Percentiles rank a stretch among this genome's conserved stretches.
These are phyloP conservation scores for Chorisops tibialis DNA, from an alignment of 2,888 invertebrate genomes.

Conservation along the genomic window DNA sequence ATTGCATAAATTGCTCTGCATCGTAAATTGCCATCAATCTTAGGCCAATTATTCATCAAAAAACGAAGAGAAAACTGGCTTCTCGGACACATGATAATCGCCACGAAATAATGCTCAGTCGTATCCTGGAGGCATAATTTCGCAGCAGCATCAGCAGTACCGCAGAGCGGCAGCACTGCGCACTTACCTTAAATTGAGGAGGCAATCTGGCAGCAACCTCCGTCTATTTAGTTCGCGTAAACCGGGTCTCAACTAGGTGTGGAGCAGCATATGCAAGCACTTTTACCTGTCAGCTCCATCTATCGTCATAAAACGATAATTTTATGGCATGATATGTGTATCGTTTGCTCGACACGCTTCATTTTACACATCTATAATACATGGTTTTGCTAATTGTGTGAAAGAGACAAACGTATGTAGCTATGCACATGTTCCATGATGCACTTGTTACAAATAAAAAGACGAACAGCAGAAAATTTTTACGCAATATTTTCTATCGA, in stretches of 20 bases:
- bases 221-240: not conserved
- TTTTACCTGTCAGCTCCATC: conserved; percentile 13
- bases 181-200: not conserved
- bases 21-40: conserved; percentile 33
- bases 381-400: too few species aligned
- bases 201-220: not conserved
- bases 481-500: conserved; percentile 22
- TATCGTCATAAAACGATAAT: conserved; percentile 32
- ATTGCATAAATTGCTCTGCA: conserved; percentile 31
- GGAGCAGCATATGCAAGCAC: not conserved
- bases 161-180: not conserved
- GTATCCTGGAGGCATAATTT: conserved; percentile 25
- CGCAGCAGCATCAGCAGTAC: conserved; percentile 2
- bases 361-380: too few species aligned
- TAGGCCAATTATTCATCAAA: conserved; percentile 31
- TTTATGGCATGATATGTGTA: conserved; percentile 26
- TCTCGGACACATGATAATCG: conserved; percentile 28
- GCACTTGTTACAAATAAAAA: too few species aligned
- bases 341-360: too few species aligned
- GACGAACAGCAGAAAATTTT: conserved; percentile 3
- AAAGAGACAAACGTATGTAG: too few species aligned
- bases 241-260: conserved; percentile 8
- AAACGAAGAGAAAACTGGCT: conserved; percentile 26
- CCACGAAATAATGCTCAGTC: conserved; percentile 27
- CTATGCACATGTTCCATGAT: too few species aligned